Evolutionary conservation across 2,797 vertebrate genomes (phyloP).

Genomic region (Coregonus sp.): DNA sequence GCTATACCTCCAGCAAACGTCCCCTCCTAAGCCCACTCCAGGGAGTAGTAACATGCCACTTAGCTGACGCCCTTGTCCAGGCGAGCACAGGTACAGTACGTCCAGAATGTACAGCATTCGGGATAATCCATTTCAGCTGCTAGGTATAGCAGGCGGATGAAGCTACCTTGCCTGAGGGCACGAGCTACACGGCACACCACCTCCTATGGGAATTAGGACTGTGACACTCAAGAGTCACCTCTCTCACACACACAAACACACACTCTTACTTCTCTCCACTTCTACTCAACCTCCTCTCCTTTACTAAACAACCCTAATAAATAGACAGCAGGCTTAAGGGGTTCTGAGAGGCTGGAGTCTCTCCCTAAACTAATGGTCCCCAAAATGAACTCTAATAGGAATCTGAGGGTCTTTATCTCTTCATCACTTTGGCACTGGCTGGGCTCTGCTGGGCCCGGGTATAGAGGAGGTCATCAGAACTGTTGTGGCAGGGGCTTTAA

Average conservation of each 20-base stretch:
- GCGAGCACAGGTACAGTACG: background rate
- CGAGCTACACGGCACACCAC: slow-evolving; percentile 42
- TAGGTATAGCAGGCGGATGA: slow-evolving; percentile 46
- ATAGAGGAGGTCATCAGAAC: slow-evolving; percentile 55
- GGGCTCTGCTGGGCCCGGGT: no score
- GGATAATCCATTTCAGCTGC: slow-evolving; percentile 70
- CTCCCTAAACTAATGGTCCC: slow-evolving; percentile 59
- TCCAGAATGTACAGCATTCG: slow-evolving; percentile 62
- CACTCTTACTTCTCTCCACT: slow-evolving; percentile 31
- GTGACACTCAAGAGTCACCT: slow-evolving; percentile 66
- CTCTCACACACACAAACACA: slow-evolving; percentile 24
- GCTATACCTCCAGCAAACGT: slow-evolving; percentile 12
- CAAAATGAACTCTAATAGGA: slow-evolving; percentile 74
- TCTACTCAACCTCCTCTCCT: slow-evolving; percentile 56
- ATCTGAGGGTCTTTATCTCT: slow-evolving; percentile 75
- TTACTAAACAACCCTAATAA: slow-evolving; percentile 48
- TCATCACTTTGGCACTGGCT: slow-evolving; percentile 74
- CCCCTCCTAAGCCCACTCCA: slow-evolving; percentile 57
- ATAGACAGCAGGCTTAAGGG: slow-evolving; percentile 61
- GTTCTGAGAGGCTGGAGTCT: slow-evolving; percentile 51
- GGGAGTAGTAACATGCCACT: slow-evolving; percentile 61
- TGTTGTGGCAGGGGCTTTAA: slow-evolving; percentile 76
- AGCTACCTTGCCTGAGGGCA: slow-evolving; percentile 69
- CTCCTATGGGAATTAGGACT: slow-evolving; percentile 64
- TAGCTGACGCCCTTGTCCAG: slow-evolving; percentile 65